Conservation (phyloP, 2,797 vertebrate species). For the Alfaro cultratus region DNA sequence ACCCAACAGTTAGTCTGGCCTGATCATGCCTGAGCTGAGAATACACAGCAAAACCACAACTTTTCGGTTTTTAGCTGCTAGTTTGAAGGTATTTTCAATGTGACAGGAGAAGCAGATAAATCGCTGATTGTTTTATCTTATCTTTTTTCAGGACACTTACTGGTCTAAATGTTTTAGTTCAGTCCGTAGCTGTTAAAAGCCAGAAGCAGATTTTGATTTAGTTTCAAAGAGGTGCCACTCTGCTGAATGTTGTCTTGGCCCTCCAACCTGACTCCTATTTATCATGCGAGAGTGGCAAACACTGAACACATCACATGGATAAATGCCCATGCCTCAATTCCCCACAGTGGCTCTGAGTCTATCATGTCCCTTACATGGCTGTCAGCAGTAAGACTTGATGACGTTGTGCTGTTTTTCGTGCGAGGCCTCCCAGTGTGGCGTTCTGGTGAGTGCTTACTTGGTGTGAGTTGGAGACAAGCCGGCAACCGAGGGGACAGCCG, state of each 20-base stretch:
- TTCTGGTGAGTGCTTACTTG: slow-evolving; percentile 51
- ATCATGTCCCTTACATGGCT: slow-evolving; percentile 41
- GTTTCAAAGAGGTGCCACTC: slow-evolving; percentile 31
- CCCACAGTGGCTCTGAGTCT: slow-evolving; percentile 33
- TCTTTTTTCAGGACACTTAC: background rate
- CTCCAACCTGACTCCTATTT: slow-evolving; percentile 30
- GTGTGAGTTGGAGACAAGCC: slow-evolving; percentile 50
- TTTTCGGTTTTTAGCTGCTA: background rate
- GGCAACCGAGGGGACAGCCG: slow-evolving; percentile 48
- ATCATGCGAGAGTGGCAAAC: slow-evolving; percentile 53
- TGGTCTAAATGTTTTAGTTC: slow-evolving; percentile 2
- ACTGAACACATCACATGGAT: slow-evolving; percentile 46
- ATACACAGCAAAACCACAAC: background rate
- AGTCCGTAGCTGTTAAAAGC: slow-evolving; percentile 6
- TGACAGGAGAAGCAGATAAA: background rate
- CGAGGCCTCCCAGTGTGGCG: slow-evolving; percentile 57
- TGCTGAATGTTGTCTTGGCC: slow-evolving; percentile 32
- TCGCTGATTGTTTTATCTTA: background rate
- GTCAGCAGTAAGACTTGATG: slow-evolving; percentile 66
- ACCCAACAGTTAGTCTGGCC: background rate
- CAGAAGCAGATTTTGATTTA: slow-evolving; percentile 27
- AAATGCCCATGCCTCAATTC: slow-evolving; percentile 43
- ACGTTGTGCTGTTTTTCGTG: slow-evolving; percentile 58
- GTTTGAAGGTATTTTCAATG: background rate
- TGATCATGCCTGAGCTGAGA: background rate